Percentiles rank a stretch among this genome's conserved stretches.
Conservation (phyloP, 2,888 invertebrate species). For the Acronicta alni region DNA sequence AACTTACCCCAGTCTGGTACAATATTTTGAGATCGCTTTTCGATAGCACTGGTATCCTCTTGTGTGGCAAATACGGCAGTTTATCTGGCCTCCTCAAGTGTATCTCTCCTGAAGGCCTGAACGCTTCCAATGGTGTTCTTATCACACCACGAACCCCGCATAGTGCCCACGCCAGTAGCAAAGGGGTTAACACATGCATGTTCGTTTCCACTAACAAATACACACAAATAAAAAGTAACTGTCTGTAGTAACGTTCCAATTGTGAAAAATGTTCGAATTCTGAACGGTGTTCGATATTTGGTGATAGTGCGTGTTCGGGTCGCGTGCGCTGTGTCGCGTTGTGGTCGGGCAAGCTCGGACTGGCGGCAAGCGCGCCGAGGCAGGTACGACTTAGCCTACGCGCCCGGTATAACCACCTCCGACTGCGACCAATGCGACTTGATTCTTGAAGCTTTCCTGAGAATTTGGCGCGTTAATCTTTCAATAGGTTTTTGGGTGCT, state of each 20-base stretch:
- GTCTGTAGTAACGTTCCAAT: constrained; percentile 46
- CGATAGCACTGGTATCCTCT: constrained; percentile 85
- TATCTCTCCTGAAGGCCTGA: constrained; percentile 83
- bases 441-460: constrained; percentile 74
- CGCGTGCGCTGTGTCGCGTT: constrained; percentile 75
- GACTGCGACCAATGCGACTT: constrained; percentile 68
- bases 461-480: constrained; percentile 52
- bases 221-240: constrained; percentile 53
- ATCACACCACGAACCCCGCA: constrained; percentile 80
- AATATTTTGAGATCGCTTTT: constrained; percentile 90
- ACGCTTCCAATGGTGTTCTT: constrained; percentile 89
- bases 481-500: constrained; percentile 19
- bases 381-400: constrained; percentile 88
- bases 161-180: constrained; percentile 78
- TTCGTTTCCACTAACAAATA: constrained; percentile 53
- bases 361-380: constrained; percentile 79
- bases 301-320: constrained; percentile 61
- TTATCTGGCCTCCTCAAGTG: constrained; percentile 86
- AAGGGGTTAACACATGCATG: constrained; percentile 83
- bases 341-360: constrained; percentile 79
- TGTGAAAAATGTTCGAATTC: constrained; percentile 49
- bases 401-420: constrained; percentile 86
- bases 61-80: constrained; percentile 81
- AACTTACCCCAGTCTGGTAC: constrained; percentile 93
- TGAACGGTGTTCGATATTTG: constrained; percentile 63